Evolutionary conservation across 2,113 vertebrate species (phyloP), one percentile per base, ranked within the genome.

Genomic region (Typhlomys cinereus): DNA sequence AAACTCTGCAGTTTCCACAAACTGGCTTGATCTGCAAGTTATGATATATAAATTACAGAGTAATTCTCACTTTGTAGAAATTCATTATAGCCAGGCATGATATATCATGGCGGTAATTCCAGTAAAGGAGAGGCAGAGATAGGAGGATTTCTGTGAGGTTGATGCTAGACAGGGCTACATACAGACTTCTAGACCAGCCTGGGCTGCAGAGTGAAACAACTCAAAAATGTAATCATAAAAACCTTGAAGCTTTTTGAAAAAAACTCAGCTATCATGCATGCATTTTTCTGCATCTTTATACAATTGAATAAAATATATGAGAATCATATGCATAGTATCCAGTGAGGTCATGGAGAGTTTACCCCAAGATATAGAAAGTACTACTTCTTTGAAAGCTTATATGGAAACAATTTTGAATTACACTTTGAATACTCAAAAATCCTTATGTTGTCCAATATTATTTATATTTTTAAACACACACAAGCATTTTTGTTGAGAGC

Each of bases 1-100:
- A 71, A 96, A 93, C 50, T 90, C 59, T 69, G 23, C 36, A 90
- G 64, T 86, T 90, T 61, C 34, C 89, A 73, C 25, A 90, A 95
- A 70, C 11, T 90, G 31, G 70, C 59, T 17, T 78, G 44, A 52
- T 50, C 86, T 89, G 5, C 78, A 90, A 74, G 4, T 94, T 82
- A 66, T 48, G 41, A 62, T 27, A 69, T 3, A 82, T 8, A 95
- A 90, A 50, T 78, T 74, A 81, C 18, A 87, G 23, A 85, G 57
- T 67, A 48, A 85, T n/a, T 87, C 94, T 76, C 48, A 76, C 62
- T 69, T 88, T 69, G 76, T 34, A 44, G 8, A 92, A 46, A 41
- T 36, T 81, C 34, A 92, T 17, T 34, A 88, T 48, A 64, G 62
- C 29, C 62, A 64, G 29, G 9, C 62, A 29, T 64, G 31, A 13